These are phyloP conservation scores for Plebejus melissa DNA, from an alignment of 2,888 invertebrate species.

Conservation along the genomic window DNA sequence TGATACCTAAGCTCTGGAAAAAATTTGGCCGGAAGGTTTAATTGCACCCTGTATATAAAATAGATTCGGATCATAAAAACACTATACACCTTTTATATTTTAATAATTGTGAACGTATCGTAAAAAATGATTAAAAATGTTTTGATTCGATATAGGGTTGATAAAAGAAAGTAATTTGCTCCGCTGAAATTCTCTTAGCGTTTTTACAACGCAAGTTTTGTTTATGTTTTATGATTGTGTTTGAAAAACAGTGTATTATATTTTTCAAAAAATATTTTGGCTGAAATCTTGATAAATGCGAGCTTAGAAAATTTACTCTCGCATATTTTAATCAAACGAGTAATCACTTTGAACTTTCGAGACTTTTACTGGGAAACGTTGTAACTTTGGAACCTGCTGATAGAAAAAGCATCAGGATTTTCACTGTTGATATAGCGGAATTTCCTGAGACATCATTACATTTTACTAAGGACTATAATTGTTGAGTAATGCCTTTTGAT, in stretches of 20 bases:
- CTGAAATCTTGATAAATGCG: background rate
- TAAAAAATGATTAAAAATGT: background rate
- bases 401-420: background rate
- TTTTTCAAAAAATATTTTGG: background rate
- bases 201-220: background rate
- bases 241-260: background rate
- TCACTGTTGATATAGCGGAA: background rate
- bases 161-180: background rate
- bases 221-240: background rate
- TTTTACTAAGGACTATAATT: too few species aligned
- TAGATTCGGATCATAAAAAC: background rate
- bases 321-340: constrained; percentile 14
- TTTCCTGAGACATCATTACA: too few species aligned
- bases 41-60: too few species aligned
- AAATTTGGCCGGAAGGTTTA: too few species aligned
- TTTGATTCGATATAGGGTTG: background rate
- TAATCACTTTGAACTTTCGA: constrained; percentile 16
- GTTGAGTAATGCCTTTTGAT: too few species aligned
- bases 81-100: background rate
- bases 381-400: background rate
- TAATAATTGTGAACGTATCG: background rate
- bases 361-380: background rate
- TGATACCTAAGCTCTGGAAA: too few species aligned
- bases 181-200: background rate
- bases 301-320: background rate